phyloP scores from a whole-genome alignment of 1,140 invertebrate genomes.

The Drosophila yakuba region DNA sequence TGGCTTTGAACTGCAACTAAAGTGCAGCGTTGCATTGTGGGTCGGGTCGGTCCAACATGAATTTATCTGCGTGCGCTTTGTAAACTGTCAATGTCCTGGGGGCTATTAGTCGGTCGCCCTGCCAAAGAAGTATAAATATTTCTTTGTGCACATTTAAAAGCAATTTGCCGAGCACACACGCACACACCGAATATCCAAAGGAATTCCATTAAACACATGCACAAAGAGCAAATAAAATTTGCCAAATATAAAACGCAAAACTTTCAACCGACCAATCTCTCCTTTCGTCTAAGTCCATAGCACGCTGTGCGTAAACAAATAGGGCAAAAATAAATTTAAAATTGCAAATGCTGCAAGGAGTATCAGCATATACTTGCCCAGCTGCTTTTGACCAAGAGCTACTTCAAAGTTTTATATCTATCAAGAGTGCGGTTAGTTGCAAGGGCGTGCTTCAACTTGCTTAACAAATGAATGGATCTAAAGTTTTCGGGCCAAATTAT shows the following conservation, averaged over 20 bases:
- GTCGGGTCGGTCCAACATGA: slow-evolving; percentile 25
- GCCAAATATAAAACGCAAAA: slow-evolving; percentile 40
- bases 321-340: slow-evolving; percentile 54
- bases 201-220: slow-evolving; percentile 63
- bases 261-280: slow-evolving; percentile 5
- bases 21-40: slow-evolving; percentile 13
- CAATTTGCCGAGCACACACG: slow-evolving; percentile 51
- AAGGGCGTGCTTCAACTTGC: slow-evolving; percentile 32
- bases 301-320: slow-evolving; percentile 45
- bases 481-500: slow-evolving; percentile 41
- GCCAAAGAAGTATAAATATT: slow-evolving; percentile 56
- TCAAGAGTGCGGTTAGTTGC: slow-evolving; percentile 49
- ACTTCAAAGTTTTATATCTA: slow-evolving; percentile 49
- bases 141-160: slow-evolving; percentile 73
- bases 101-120: slow-evolving; percentile 60
- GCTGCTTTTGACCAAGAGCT: slow-evolving; percentile 28
- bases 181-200: slow-evolving; percentile 26
- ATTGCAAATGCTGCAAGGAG: slow-evolving; percentile 41
- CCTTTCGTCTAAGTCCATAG: slow-evolving; percentile 13
- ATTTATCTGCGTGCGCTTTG: slow-evolving; percentile 46
- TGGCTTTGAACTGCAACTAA: slow-evolving; percentile 4
- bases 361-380: slow-evolving; percentile 40
- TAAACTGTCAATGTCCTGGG: slow-evolving; percentile 54
- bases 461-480: slow-evolving; percentile 39
- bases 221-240: slow-evolving; percentile 61